Base-by-base conservation (phyloP, 2,113 vertebrate genomes). In the Morone saxatilis region DNA sequence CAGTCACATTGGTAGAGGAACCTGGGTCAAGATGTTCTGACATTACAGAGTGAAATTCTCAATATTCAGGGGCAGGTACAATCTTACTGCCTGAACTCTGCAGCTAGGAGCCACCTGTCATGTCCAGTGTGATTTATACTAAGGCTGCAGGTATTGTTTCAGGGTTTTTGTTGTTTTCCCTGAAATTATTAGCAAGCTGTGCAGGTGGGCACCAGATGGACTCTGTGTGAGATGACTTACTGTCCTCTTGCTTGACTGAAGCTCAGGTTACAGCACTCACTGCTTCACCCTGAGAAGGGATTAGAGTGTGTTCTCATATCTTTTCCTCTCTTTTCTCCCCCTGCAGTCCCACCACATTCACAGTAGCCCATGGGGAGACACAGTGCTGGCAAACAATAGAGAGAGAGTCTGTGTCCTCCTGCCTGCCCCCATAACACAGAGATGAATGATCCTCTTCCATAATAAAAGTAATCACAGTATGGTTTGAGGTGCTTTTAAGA, bases 201-300 rank as follows among this genome's bases (percentile, higher is more conserved):
- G 59, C n/a, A 60, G 40, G 65, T 83, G 66, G 51, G 63, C 57
- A 75, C 51, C 89, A 90, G 83, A 87, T 88, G 82, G 79, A 62
- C 78, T 81, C 60, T 40, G 62, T 76, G 69, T 75, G 71, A 84
- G 84, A 74, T 36, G 79, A 76, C 59, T 68, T 79, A 41, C 53
- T n/a, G 63, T 82, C 67, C 40, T 78, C 45, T 66, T 43, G 59
- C 73, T 78, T 78, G 62, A 77, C 69, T 81, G 76, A 66, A 79
- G 69, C 71, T 80, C 63, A 48, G 53, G 51, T 47, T 53, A 14
- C 76, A 71, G 25, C 48, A 6, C 71, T 80, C 22, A 36, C 69
- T 72, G 67, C 68, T 74, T 78, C 71, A 82, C 65, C 31, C 61
- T 47, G 59, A 43, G 56, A 75, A 51, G 5, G 10, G 82, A 87